Percentiles rank a stretch among this genome's conserved stretches.
Evolutionary conservation across 1,140 invertebrate genomes (phyloP).

Genomic region (Condylostylus longicornis): DNA sequence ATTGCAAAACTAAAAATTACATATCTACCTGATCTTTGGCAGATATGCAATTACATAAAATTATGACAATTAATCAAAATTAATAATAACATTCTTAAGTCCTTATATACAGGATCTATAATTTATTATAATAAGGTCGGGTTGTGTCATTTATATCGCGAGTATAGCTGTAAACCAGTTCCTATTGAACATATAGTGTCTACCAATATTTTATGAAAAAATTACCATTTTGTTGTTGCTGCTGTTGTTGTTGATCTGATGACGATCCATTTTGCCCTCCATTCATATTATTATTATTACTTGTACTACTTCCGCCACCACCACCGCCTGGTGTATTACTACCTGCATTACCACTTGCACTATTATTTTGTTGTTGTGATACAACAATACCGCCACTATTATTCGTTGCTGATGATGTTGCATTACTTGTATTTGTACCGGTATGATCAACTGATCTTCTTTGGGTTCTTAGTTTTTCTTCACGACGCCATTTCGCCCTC

Average conservation of each 20-base stretch:
- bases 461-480: conserved; percentile 92
- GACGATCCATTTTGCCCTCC: conserved; percentile 16
- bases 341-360: neutral
- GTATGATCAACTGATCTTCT: conserved; percentile 47
- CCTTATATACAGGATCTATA: too few species aligned
- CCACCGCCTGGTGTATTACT: neutral
- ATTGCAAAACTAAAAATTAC: too few species aligned
- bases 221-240: too few species aligned
- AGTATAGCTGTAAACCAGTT: too few species aligned
- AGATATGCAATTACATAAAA: too few species aligned
- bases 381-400: conserved; percentile 6
- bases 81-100: too few species aligned
- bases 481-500: conserved; percentile 93
- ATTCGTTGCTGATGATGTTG: conserved; percentile 6
- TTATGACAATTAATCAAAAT: too few species aligned
- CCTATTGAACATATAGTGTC: too few species aligned
- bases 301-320: conserved; percentile 12
- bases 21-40: too few species aligned
- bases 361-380: conserved; percentile 10
- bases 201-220: too few species aligned
- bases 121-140: too few species aligned
- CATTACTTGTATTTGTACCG: conserved; percentile 18
- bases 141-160: too few species aligned
- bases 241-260: conserved; percentile 7
- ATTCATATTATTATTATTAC: conserved; percentile 11